phyloP scores from a whole-genome alignment of 1,140 invertebrate species.

The Batillaria attramentaria region DNA sequence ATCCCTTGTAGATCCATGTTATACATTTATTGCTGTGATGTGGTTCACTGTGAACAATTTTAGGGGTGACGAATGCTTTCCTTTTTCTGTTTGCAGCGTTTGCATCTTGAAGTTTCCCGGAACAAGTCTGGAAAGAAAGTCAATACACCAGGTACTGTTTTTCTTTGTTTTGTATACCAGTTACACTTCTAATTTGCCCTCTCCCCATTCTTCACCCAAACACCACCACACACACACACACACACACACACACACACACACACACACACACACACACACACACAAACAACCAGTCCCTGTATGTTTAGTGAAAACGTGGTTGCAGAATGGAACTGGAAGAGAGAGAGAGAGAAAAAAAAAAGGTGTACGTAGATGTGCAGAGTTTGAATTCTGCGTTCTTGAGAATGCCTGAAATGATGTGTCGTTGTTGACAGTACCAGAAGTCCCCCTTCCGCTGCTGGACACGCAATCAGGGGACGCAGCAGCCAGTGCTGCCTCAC shows the following conservation, averaged over 20 bases:
- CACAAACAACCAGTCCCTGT: too few species aligned
- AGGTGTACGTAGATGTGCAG: not conserved
- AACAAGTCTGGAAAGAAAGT: conserved; percentile 71
- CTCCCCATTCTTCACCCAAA: not conserved
- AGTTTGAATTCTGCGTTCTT: not conserved
- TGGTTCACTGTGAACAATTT: too few species aligned
- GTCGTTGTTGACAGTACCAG: conserved; percentile 15
- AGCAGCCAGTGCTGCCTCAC: not conserved
- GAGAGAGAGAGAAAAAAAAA: not conserved
- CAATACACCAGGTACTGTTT: conserved; percentile 47
- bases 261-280: too few species aligned
- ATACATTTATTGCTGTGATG: too few species aligned
- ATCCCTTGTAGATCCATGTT: not conserved
- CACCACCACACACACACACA: too few species aligned
- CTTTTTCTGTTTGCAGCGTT: conserved; percentile 74
- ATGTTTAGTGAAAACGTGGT: too few species aligned
- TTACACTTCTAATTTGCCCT: not conserved
- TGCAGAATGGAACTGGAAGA: too few species aligned
- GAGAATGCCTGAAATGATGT: not conserved
- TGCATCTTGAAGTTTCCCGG: conserved; percentile 82
- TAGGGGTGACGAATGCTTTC: too few species aligned
- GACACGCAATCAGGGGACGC: conserved; percentile 17
- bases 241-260: too few species aligned
- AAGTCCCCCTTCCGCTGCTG: conserved; percentile 16
- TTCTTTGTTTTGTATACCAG: not conserved